phyloP scores from a whole-genome alignment of 2,888 invertebrate genomes.

The Ctena decussata region DNA sequence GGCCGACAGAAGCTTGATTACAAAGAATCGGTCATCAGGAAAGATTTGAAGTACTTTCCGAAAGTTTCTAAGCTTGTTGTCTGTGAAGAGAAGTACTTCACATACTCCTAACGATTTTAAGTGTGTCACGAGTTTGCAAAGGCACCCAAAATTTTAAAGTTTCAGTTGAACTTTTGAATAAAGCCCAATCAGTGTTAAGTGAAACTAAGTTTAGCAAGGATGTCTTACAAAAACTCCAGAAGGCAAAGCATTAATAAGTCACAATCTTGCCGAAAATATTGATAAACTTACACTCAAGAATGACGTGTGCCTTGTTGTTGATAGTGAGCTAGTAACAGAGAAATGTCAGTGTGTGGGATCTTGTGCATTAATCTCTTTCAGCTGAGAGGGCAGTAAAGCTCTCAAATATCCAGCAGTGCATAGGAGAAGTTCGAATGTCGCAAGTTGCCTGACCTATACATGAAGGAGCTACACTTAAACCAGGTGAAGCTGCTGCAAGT shows the following conservation, averaged over 20 bases:
- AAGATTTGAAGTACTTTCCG: not conserved
- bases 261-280: not conserved
- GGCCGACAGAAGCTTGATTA: not conserved
- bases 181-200: not conserved
- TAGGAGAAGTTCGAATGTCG: not conserved
- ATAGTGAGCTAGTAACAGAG: not conserved
- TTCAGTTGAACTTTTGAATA: not conserved
- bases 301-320: not conserved
- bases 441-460: not conserved
- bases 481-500: constrained; percentile 8
- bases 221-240: not conserved
- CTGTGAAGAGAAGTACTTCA: constrained; percentile 9
- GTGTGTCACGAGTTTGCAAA: not conserved
- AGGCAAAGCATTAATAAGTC: not conserved
- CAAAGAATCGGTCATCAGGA: not conserved
- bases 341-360: not conserved
- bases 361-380: not conserved
- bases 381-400: not conserved
- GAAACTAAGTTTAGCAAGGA: constrained; percentile 1
- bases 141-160: not conserved
- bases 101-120: constrained; percentile 10
- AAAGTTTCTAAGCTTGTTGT: not conserved
- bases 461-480: not conserved
- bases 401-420: not conserved
- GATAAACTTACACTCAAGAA: not conserved